Conservation (phyloP, 2,797 vertebrate genomes). For the Aphelocoma californica region DNA sequence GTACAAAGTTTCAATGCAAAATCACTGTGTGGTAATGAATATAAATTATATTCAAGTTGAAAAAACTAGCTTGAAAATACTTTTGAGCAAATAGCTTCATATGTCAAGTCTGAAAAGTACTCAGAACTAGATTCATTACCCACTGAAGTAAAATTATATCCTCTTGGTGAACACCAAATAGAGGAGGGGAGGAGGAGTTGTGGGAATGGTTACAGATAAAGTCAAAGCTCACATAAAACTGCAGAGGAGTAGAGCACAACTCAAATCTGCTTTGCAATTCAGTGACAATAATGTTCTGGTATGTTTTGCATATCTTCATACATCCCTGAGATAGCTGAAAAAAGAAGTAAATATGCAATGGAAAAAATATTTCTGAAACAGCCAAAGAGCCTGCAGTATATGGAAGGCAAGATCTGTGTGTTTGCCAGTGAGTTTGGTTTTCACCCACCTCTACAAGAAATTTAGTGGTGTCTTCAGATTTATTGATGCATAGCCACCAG, state of each 20-base stretch:
- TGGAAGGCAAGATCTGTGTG: not conserved
- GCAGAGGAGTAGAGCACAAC: not conserved
- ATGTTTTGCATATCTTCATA: not conserved
- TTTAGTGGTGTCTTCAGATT: not conserved
- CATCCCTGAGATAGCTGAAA: not conserved
- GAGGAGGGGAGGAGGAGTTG: not conserved
- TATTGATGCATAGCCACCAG: not conserved
- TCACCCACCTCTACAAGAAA: not conserved
- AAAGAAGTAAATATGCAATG: not conserved
- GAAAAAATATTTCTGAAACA: not conserved
- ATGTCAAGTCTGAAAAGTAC: not conserved
- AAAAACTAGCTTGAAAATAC: not conserved
- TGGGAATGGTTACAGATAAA: not conserved
- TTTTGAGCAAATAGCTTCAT: not conserved
- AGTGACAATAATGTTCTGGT: not conserved
- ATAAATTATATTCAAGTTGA: not conserved
- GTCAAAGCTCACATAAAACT: not conserved
- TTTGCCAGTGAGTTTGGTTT: not conserved
- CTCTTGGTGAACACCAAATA: not conserved
- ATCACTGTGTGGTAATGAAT: not conserved
- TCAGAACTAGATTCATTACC: not conserved
- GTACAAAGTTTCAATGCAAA: not conserved
- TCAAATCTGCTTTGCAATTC: not conserved
- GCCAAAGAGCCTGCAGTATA: not conserved
- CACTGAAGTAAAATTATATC: not conserved